Percentiles rank a stretch among this genome's conserved stretches.
Conservation (phyloP, 2,797 vertebrate genomes). For the Sternarchorhynchus goeldii region DNA sequence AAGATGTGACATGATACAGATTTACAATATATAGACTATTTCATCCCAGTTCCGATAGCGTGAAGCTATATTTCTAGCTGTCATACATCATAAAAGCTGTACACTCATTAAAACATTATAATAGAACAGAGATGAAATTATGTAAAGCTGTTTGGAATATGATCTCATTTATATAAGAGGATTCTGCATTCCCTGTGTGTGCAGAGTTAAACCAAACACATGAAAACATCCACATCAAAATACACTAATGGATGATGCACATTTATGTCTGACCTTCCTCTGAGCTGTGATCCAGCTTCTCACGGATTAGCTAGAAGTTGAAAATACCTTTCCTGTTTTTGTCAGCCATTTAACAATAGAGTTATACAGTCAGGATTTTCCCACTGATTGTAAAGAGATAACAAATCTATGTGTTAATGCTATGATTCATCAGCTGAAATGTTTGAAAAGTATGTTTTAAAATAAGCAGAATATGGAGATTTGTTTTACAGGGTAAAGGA, state of each 20-base stretch:
- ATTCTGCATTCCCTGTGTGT: neutral
- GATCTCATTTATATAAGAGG: no score
- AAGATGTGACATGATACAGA: neutral
- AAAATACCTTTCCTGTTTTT: no score
- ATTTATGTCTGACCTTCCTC: no score
- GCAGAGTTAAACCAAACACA: neutral
- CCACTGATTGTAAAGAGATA: no score
- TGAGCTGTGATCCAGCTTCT: no score
- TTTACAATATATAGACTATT: neutral
- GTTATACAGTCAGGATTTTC: no score
- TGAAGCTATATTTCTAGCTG: neutral
- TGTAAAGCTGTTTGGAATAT: neutral
- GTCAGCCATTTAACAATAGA: no score
- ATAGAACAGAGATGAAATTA: neutral
- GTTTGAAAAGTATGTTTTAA: neutral
- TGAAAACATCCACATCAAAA: no score
- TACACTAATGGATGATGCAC: no score
- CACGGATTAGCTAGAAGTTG: no score
- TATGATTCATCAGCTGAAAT: conserved; percentile 10
- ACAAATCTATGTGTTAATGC: neutral
- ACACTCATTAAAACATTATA: neutral
- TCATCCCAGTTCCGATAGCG: no score
- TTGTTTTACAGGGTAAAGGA: neutral
- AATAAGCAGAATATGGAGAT: neutral
- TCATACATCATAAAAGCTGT: neutral